Percentiles rank a stretch among this genome's conserved stretches.
Conservation (phyloP, 2,797 vertebrate species). For the Chromis chromis region DNA sequence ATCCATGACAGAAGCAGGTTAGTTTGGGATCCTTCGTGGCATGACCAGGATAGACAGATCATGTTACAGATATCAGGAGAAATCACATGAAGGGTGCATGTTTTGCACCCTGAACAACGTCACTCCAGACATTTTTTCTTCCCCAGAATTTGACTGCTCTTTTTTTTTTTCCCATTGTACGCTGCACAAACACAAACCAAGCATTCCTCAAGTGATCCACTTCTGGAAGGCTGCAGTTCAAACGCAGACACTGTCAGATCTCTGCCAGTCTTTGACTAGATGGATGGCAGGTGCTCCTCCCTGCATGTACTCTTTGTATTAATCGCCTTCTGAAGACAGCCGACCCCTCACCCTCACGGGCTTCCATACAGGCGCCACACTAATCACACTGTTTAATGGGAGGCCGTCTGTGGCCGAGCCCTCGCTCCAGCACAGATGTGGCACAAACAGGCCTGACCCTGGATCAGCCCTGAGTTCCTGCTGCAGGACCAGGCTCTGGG, state of each 20-base stretch:
- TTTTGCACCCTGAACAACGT: slow-evolving; percentile 4
- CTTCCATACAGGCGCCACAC: slow-evolving; percentile 59
- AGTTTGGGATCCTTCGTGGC: slow-evolving; percentile 42
- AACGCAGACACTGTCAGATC: slow-evolving; percentile 32
- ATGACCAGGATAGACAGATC: slow-evolving; percentile 45
- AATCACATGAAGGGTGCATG: slow-evolving; percentile 31
- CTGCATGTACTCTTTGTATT: slow-evolving; percentile 32
- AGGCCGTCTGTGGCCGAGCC: slow-evolving; percentile 46
- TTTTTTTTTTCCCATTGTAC: neutral
- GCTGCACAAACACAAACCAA: neutral
- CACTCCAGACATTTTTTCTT: neutral
- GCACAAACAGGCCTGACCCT: slow-evolving; percentile 51
- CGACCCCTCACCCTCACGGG: slow-evolving; percentile 41
- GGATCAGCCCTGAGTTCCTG: slow-evolving; percentile 29
- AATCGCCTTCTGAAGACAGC: slow-evolving; percentile 56
- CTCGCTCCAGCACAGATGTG: slow-evolving; percentile 35
- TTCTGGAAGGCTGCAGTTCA: slow-evolving; percentile 30
- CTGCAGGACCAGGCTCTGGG: slow-evolving; percentile 3
- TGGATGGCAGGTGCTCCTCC: slow-evolving; percentile 57
- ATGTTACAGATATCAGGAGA: slow-evolving; percentile 60
- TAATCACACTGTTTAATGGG: slow-evolving; percentile 68
- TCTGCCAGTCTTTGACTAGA: slow-evolving; percentile 28
- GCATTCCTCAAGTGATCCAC: neutral
- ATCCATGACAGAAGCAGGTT: slow-evolving; percentile 67
- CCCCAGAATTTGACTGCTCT: neutral